Conservation (phyloP, 1,140 invertebrate species). For the Anastatus disparis region DNA sequence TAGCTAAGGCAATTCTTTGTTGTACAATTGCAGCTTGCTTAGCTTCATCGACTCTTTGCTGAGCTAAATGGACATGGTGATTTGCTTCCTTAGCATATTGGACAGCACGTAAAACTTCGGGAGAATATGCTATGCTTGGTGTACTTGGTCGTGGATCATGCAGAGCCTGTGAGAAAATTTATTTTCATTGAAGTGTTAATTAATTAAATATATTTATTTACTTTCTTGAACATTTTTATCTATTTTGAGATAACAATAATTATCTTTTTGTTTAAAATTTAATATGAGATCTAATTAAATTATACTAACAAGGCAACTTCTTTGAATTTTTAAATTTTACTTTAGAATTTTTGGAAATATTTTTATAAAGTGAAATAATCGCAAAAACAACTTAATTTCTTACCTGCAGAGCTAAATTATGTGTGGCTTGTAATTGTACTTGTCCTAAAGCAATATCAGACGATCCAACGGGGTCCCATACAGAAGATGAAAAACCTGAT, state of each 20-base stretch:
- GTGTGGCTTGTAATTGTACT: slow-evolving; percentile 60
- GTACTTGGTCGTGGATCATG: slow-evolving; percentile 53
- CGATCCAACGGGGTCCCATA: slow-evolving; percentile 49
- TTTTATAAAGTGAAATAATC: too few relatives aligned
- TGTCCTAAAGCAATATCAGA: slow-evolving; percentile 58
- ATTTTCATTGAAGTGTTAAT: too few relatives aligned
- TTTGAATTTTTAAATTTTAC: too few relatives aligned
- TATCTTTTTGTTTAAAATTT: too few relatives aligned
- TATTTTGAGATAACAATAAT: too few relatives aligned
- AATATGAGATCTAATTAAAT: too few relatives aligned
- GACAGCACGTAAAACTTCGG: slow-evolving; percentile 58
- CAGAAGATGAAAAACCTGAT: slow-evolving; percentile 36
- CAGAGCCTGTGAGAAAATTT: slow-evolving; percentile 51
- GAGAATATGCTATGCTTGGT: slow-evolving; percentile 60
- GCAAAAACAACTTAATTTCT: background rate
- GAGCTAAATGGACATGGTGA: slow-evolving; percentile 59
- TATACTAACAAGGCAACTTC: too few relatives aligned
- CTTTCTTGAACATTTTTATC: too few relatives aligned
- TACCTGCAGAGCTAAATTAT: slow-evolving; percentile 62
- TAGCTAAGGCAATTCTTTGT: slow-evolving; percentile 61
- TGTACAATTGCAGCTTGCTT: slow-evolving; percentile 60
- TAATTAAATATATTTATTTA: too few relatives aligned
- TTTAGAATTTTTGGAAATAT: too few relatives aligned
- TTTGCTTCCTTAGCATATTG: slow-evolving; percentile 64
- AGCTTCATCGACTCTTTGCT: slow-evolving; percentile 59